phyloP scores from a whole-genome alignment of 2,888 invertebrate species.

The Eristalis arbustorum region DNA sequence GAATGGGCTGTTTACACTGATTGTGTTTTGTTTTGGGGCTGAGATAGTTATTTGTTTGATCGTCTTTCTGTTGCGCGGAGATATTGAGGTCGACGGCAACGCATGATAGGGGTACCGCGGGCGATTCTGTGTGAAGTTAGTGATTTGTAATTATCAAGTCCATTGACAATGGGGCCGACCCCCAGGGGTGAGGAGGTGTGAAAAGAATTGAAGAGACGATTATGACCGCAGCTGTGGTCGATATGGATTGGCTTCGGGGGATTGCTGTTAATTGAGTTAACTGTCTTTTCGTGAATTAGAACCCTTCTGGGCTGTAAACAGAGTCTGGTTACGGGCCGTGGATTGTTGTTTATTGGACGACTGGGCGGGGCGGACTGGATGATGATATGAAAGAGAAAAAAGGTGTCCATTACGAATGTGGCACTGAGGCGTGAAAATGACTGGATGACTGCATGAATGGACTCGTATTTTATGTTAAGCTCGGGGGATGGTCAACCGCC shows the following conservation, averaged over 20 bases:
- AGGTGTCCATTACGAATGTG: background rate
- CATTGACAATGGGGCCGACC: slow-evolving; percentile 34
- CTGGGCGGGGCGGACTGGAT: background rate
- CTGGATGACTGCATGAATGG: background rate
- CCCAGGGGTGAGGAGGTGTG: slow-evolving; percentile 35
- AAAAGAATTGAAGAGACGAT: background rate
- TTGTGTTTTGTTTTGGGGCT: background rate
- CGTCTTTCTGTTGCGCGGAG: background rate
- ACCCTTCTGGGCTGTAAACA: background rate
- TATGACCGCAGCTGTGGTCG: slow-evolving; percentile 3
- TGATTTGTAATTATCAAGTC: slow-evolving; percentile 34
- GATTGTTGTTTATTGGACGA: background rate
- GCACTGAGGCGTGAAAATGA: background rate
- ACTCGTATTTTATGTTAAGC: background rate
- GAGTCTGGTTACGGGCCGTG: background rate
- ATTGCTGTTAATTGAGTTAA: slow-evolving; percentile 21
- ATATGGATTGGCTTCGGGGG: background rate
- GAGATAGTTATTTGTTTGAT: slow-evolving; percentile 15
- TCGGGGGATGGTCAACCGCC: no score
- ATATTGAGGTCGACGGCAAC: slow-evolving; percentile 13
- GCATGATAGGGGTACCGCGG: background rate
- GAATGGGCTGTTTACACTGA: slow-evolving; percentile 26
- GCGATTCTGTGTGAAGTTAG: background rate
- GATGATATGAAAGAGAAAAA: background rate
- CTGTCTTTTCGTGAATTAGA: slow-evolving; percentile 8